Evolutionary conservation across 2,797 vertebrate genomes (phyloP), one percentile per base, ranked within the genome.

Genomic region (Hybognathus amarus): DNA sequence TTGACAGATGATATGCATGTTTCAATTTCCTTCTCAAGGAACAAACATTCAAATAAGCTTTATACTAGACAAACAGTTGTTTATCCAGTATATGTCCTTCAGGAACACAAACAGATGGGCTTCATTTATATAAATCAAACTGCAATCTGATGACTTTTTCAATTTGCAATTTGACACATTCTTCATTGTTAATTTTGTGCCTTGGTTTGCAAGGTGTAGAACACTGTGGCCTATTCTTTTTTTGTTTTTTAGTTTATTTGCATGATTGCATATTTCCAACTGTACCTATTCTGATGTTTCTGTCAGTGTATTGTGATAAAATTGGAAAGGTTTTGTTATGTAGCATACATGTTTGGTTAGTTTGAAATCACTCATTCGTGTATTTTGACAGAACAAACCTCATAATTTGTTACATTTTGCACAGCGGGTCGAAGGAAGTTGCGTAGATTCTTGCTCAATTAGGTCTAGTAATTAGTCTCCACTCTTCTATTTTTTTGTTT

Each of bases 71-170:
- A 45, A 59, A 30, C 42, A 10, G 30, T 33, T 52, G 17, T 30
- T 36, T 66, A 59, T 54, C 27, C 50, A 71, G 38, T 47, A 24
- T 77, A 70, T 56, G 17, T 66, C 82, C 83, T 88, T 67, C 63
- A 82, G 74, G 52, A 85, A 79, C 54, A 70, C n/a, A 1, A 33
- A 12, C 36, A 76, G 56, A 50, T 40, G 40, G 63, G 56, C n/a
- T 40, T 56, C 33, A 17, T 56, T 33, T 74, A 47, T 24, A 66
- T n/a, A 18, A 86, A 79, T 80, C 71, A 56, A 56, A 76, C 74
- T 69, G 79, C 79, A 78, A 85, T 82, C 85, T 59, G 18, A 45
- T 67, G 2, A 11, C 40, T 64, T 22, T 47, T 81, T 83, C 22
- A 56, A 6, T 66, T 59, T 68, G 71, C 77, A 85, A 52, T 77